phyloP scores from a whole-genome alignment of 1,140 invertebrate genomes.

The Heliothis subflexa region DNA sequence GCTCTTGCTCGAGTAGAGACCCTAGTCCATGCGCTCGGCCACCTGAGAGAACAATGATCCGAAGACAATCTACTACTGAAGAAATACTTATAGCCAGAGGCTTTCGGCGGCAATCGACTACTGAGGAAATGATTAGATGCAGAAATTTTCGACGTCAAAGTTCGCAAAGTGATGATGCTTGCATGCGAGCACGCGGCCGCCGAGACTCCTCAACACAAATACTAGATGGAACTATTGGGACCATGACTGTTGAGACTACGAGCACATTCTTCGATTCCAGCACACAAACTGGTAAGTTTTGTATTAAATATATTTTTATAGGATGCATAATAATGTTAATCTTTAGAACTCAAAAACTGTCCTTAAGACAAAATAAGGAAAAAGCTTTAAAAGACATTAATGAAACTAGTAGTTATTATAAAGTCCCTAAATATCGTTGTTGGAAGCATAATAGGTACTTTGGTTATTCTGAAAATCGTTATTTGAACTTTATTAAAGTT shows the following conservation, averaged over 20 bases:
- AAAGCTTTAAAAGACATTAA: no score
- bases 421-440: no score
- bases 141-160: conserved; percentile 94
- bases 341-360: no score
- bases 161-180: conserved; percentile 92
- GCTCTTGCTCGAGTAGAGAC: conserved; percentile 91
- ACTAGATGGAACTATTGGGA: conserved; percentile 95
- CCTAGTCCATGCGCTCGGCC: conserved; percentile 90
- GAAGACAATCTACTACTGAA: conserved; percentile 95
- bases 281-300: conserved; percentile 94
- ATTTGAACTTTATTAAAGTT: conserved; percentile 52
- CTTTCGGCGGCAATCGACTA: conserved; percentile 95
- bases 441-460: no score
- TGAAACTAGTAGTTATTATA: no score
- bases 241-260: conserved; percentile 96
- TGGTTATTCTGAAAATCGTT: conserved; percentile 22
- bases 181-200: conserved; percentile 91
- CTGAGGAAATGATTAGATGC: conserved; percentile 96
- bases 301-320: conserved; percentile 1
- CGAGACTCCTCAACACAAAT: conserved; percentile 96
- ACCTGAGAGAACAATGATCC: conserved; percentile 89
- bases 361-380: no score
- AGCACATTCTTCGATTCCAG: conserved; percentile 97
- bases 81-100: conserved; percentile 96
- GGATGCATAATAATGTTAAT: no score